Conservation (phyloP, 2,797 vertebrate genomes). For the Mormyrus proboscirostris region DNA sequence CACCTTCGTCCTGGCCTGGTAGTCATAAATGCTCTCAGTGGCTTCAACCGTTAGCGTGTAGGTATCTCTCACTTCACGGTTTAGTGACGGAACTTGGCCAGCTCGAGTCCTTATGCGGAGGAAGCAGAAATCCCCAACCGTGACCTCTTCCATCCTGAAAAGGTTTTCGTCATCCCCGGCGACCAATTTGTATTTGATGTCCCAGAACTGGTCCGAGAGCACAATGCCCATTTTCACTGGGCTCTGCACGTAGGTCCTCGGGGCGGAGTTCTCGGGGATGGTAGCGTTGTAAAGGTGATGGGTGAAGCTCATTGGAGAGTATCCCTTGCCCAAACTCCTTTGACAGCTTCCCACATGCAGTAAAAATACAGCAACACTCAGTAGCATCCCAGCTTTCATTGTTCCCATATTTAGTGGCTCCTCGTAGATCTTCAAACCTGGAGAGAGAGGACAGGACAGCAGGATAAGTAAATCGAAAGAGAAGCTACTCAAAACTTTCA, state of each 20-base stretch:
- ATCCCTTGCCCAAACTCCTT: constrained; percentile 49
- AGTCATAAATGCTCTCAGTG: constrained; percentile 63
- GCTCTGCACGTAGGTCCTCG: constrained; percentile 82
- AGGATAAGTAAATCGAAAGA: not conserved
- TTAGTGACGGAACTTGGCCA: constrained; percentile 77
- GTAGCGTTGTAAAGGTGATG: constrained; percentile 81
- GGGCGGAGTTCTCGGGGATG: constrained; percentile 88
- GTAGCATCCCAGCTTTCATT: constrained; percentile 37
- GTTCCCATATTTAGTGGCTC: constrained; percentile 53
- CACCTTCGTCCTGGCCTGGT: constrained; percentile 76
- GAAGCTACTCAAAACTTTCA: not conserved
- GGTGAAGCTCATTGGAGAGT: constrained; percentile 73
- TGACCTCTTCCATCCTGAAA: constrained; percentile 77
- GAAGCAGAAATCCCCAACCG: constrained; percentile 88
- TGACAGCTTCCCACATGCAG: constrained; percentile 52
- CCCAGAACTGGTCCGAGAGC: constrained; percentile 63
- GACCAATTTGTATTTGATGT: constrained; percentile 73
- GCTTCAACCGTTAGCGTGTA: constrained; percentile 83
- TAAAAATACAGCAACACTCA: constrained; percentile 44
- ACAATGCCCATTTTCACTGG: constrained; percentile 79
- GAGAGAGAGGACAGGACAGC: constrained; percentile 15
- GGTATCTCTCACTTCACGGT: constrained; percentile 82
- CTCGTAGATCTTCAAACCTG: constrained; percentile 47
- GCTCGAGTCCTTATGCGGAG: constrained; percentile 82
- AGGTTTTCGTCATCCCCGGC: constrained; percentile 73